Conservation (phyloP, 2,113 vertebrate species). For the Oreocharis arfaki region DNA sequence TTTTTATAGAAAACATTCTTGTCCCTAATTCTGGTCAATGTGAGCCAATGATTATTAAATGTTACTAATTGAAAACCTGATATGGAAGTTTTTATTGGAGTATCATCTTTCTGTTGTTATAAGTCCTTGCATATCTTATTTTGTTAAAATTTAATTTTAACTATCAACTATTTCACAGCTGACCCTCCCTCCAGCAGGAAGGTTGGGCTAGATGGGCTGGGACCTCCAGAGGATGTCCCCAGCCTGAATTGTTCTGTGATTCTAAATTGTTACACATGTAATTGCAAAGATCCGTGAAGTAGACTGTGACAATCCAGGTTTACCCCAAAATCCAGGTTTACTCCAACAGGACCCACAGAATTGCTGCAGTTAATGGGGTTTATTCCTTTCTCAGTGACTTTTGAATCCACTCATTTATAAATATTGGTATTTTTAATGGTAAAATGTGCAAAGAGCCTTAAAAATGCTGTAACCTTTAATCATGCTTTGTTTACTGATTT, state of each 20-base stretch:
- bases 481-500: background rate
- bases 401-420: background rate
- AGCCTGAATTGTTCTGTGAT: background rate
- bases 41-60: background rate
- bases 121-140: background rate
- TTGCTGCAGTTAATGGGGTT: background rate
- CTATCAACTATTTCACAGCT: background rate
- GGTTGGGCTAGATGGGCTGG: background rate
- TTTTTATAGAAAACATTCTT: background rate
- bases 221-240: background rate
- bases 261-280: rapidly evolving
- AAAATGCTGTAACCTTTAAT: background rate
- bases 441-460: background rate
- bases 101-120: background rate
- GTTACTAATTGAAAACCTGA: background rate
- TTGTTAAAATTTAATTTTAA: background rate
- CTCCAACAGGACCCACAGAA: background rate
- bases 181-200: background rate
- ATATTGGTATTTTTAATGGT: background rate
- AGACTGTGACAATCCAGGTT: background rate
- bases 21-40: background rate
- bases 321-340: background rate
- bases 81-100: background rate
- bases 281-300: background rate
- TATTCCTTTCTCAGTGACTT: background rate